These are phyloP conservation scores for Cydia strobilella DNA, from an alignment of 1,140 invertebrate genomes.

Conservation along the genomic window DNA sequence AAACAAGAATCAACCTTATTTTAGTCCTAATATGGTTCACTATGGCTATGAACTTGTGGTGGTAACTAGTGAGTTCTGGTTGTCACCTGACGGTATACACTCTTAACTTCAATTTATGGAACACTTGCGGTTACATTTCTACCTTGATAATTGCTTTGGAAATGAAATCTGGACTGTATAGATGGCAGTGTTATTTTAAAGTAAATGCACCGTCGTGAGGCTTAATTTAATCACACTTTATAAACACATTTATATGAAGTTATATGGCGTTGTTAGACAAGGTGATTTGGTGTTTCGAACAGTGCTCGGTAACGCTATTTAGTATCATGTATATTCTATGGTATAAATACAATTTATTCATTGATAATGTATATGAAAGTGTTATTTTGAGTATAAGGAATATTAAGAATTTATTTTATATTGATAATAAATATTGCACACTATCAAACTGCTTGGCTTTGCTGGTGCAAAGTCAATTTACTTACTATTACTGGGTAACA, in stretches of 20 bases:
- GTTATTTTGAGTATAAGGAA: constrained; percentile 13
- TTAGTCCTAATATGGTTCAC: too few species aligned
- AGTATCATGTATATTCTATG: background rate
- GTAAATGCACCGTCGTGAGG: background rate
- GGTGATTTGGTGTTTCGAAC: background rate
- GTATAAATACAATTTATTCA: background rate
- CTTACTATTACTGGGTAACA: constrained; percentile 9
- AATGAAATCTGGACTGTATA: constrained; percentile 48
- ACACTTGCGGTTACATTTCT: background rate
- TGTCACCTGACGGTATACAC: too few species aligned
- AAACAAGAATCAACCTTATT: too few species aligned
- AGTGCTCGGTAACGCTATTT: background rate
- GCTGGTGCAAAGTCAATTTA: constrained; percentile 7
- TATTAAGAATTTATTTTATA: constrained; percentile 7
- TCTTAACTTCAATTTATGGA: background rate
- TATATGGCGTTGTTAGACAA: background rate
- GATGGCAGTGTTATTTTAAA: constrained; percentile 29
- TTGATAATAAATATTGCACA: constrained; percentile 16
- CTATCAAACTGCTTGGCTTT: constrained; percentile 7
- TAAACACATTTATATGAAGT: background rate
- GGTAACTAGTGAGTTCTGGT: too few species aligned
- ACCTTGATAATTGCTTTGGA: background rate
- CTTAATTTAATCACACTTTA: background rate
- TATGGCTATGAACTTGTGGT: too few species aligned
- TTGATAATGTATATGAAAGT: constrained; percentile 12